These are phyloP conservation scores for Clavelina lepadiformis DNA, from an alignment of 23 tunicate genomes.

Conservation along the genomic window DNA sequence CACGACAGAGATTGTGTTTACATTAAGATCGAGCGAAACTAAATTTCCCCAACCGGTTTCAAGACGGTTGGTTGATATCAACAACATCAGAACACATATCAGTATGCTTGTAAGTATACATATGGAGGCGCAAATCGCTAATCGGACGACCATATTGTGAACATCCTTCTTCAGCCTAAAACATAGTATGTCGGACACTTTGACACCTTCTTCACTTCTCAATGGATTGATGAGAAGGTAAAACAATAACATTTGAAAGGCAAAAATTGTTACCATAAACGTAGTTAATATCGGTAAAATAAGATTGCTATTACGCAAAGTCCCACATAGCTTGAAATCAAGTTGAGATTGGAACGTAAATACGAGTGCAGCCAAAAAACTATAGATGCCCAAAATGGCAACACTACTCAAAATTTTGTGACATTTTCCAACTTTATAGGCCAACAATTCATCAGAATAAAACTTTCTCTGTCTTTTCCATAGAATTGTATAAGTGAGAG, in stretches of 20 bases:
- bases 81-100: conserved; percentile 3
- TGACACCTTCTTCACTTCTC: not conserved
- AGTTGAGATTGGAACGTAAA: conserved; percentile 2
- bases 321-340: not conserved
- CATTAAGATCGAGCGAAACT: conserved; percentile 1
- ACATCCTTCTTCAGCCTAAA: not conserved
- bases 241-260: conserved; percentile 12
- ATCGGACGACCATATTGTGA: conserved; percentile 1
- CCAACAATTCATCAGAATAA: conserved; percentile 16
- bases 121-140: conserved; percentile 15
- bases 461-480: conserved; percentile 15
- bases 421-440: conserved; percentile 5
- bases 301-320: not conserved
- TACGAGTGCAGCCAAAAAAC: conserved; percentile 1
- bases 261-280: conserved; percentile 8
- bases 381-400: conserved; percentile 12
- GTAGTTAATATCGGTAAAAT: conserved; percentile 4
- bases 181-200: not conserved
- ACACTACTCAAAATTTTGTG: not conserved
- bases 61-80: conserved; percentile 1
- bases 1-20: not conserved
- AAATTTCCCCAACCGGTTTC: conserved; percentile 25
- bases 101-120: conserved; percentile 16
- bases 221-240: conserved; percentile 11
- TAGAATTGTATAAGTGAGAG: conserved; percentile 8